phyloP scores from a whole-genome alignment of 2,888 invertebrate genomes.

The Drosophila prostipennis region DNA sequence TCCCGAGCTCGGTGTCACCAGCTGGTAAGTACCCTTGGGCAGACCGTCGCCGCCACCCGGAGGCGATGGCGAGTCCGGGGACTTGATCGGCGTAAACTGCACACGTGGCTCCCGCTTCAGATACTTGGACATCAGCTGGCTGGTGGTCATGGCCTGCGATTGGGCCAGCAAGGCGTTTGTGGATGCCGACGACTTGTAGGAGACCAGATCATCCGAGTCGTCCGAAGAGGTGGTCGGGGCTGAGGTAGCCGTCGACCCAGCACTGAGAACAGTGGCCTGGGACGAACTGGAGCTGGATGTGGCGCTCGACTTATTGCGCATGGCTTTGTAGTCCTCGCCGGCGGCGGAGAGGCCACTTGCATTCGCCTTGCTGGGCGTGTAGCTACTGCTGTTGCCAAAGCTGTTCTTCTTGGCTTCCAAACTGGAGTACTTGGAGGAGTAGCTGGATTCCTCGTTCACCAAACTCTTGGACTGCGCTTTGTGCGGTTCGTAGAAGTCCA shows the following conservation, averaged over 20 bases:
- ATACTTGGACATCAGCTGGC: conserved; percentile 83
- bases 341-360: conserved; percentile 67
- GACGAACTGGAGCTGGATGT: conserved; percentile 83
- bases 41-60: conserved; percentile 79
- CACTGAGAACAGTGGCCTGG: conserved; percentile 82
- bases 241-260: conserved; percentile 82
- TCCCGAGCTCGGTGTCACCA: conserved; percentile 63
- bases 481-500: conserved; percentile 82
- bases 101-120: conserved; percentile 83
- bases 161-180: conserved; percentile 83
- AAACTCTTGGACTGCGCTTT: conserved; percentile 73
- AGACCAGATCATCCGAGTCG: conserved; percentile 82
- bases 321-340: conserved; percentile 80
- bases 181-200: conserved; percentile 83
- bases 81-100: conserved; percentile 82
- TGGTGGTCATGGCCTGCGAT: conserved; percentile 83
- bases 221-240: conserved; percentile 82
- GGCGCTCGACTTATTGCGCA: conserved; percentile 82
- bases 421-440: conserved; percentile 65
- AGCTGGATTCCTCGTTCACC: conserved; percentile 55
- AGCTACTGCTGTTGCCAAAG: conserved; percentile 54
- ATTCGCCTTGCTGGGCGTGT: conserved; percentile 61
- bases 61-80: conserved; percentile 83
- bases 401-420: conserved; percentile 71
- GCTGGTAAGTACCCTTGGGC: conserved; percentile 82